Evolutionary conservation across 2,888 invertebrate genomes (phyloP).

Genomic region (Electrophaes corylata): DNA sequence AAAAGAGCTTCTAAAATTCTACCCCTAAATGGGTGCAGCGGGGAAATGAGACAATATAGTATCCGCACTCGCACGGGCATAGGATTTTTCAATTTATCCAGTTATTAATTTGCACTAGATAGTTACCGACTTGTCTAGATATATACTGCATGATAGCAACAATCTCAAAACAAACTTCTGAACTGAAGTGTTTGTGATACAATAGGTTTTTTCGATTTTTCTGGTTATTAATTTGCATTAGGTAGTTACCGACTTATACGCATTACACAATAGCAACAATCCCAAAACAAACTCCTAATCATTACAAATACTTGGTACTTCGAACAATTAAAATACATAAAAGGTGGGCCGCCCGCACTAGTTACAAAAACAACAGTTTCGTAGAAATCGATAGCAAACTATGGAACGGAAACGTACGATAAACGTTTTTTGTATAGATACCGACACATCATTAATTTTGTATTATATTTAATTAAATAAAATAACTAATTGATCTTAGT

Average conservation of each 20-base stretch:
- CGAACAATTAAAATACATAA: slow-evolving; percentile 27
- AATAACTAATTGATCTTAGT: too few species aligned
- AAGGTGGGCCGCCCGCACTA: slow-evolving; percentile 57
- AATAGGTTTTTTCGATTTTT: too few species aligned
- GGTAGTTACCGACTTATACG: neutral
- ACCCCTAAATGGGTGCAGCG: too few species aligned
- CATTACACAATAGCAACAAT: neutral
- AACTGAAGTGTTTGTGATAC: too few species aligned
- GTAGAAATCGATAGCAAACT: slow-evolving; percentile 65
- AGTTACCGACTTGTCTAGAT: too few species aligned
- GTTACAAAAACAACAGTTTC: slow-evolving; percentile 57
- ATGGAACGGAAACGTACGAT: slow-evolving; percentile 59
- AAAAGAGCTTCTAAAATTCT: too few species aligned
- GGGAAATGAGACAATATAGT: too few species aligned
- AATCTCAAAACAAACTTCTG: too few species aligned
- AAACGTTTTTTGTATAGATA: slow-evolving; percentile 52
- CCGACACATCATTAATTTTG: neutral
- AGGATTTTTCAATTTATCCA: too few species aligned
- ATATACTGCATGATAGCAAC: too few species aligned
- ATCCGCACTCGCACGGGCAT: too few species aligned
- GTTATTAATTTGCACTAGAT: neutral
- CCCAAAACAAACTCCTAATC: slow-evolving; percentile 11
- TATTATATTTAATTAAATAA: neutral
- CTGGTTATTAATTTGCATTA: neutral
- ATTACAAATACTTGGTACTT: slow-evolving; percentile 13